Evolutionary conservation across 1,140 invertebrate species (phyloP).

Genomic region (Homarus americanus): DNA sequence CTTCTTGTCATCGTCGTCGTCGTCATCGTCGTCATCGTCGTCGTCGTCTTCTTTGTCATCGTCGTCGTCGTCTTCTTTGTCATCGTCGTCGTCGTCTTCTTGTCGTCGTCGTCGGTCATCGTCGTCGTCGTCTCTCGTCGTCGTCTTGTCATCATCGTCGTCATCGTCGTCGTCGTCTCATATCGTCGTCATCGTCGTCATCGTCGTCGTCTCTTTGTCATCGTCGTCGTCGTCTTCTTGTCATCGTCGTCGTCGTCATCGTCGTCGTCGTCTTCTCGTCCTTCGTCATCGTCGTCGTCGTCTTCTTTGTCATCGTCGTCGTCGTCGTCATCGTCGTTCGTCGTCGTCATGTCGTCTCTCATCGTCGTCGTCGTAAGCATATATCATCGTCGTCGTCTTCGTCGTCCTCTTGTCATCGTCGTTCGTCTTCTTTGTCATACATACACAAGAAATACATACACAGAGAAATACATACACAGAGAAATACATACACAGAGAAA

Average conservation of each 20-base stretch:
- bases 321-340: too few species aligned
- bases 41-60: too few species aligned
- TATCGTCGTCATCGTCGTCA: too few species aligned
- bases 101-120: background rate
- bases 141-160: too few species aligned
- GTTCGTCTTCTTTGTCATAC: slow-evolving; percentile 3
- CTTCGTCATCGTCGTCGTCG: background rate
- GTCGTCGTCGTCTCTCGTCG: too few species aligned
- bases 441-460: too few species aligned
- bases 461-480: too few species aligned
- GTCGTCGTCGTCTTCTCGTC: background rate
- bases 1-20: background rate
- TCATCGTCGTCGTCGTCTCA: slow-evolving; percentile 9
- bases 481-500: too few species aligned
- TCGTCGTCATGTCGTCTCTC: background rate
- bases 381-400: background rate
- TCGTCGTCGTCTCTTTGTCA: background rate
- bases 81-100: too few species aligned
- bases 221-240: too few species aligned
- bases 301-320: too few species aligned
- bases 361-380: background rate
- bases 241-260: slow-evolving; percentile 9
- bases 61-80: too few species aligned
- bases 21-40: slow-evolving; percentile 9
- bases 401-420: slow-evolving; percentile 2